A percentile compares a stretch with the other conserved stretches of the same genome.
These are phyloP conservation scores for Chondrilla cf. caribensis DNA, from an alignment of 37 sponge, comb jelly and placozoan species.

Conservation along the genomic window DNA sequence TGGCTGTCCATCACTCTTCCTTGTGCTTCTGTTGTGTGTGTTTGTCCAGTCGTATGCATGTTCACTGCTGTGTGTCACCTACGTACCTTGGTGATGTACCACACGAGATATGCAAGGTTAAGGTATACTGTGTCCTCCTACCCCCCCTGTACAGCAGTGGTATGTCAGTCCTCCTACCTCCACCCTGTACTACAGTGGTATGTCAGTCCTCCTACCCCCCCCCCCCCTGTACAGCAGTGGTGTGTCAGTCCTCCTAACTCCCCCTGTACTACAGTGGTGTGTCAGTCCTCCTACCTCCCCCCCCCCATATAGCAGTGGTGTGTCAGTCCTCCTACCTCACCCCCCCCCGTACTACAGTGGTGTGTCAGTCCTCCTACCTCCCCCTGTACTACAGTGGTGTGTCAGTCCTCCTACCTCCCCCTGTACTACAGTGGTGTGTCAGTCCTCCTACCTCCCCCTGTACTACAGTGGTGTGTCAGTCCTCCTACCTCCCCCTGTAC, in stretches of 20 bases:
- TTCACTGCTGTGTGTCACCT: slow-evolving; percentile 16
- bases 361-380: too few relatives aligned
- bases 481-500: background rate
- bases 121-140: slow-evolving; percentile 13
- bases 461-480: too few relatives aligned
- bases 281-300: background rate
- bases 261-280: too few relatives aligned
- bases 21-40: too few relatives aligned
- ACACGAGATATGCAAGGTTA: background rate
- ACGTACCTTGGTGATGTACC: background rate
- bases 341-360: background rate
- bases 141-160: background rate
- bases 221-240: too few relatives aligned
- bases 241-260: too few relatives aligned
- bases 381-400: too few relatives aligned
- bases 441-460: too few relatives aligned
- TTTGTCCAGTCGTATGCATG: slow-evolving; percentile 28
- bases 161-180: too few relatives aligned
- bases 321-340: background rate
- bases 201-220: background rate
- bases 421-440: too few relatives aligned
- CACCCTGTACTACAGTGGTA: too few relatives aligned
- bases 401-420: background rate
- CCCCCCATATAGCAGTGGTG: background rate
- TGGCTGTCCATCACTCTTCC: too few relatives aligned